Percentiles rank a stretch among this genome's conserved stretches.
phyloP scores from a whole-genome alignment of 2,797 vertebrate species.

The Pipistrellus nathusii region DNA sequence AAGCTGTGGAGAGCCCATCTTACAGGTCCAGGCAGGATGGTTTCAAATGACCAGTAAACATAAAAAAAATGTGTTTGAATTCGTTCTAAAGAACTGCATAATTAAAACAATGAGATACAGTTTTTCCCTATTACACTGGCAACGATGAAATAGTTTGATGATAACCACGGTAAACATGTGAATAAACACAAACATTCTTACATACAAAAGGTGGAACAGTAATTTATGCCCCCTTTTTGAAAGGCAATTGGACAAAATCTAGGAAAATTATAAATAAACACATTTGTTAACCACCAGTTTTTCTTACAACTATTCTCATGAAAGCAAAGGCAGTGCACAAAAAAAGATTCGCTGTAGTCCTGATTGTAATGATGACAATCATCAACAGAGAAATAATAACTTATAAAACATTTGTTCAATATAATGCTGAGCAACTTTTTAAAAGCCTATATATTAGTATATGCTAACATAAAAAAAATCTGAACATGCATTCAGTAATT shows the following conservation, averaged over 20 bases:
- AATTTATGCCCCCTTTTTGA: conserved; percentile 1
- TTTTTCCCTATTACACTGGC: neutral
- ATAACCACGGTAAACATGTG: neutral
- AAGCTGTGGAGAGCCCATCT: neutral
- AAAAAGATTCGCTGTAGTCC: neutral
- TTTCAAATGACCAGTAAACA: neutral
- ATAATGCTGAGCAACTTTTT: neutral
- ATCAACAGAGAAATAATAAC: neutral
- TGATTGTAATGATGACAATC: neutral
- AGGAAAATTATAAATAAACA: conserved; percentile 36
- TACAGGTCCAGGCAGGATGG: neutral
- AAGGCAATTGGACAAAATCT: conserved; percentile 39
- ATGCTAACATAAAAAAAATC: neutral
- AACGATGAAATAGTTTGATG: neutral
- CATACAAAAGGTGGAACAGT: neutral
- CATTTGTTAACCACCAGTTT: neutral
- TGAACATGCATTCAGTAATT: neutral
- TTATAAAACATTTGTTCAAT: neutral
- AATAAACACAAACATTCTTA: neutral
- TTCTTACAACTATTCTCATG: neutral
- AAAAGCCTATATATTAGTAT: conserved; percentile 11
- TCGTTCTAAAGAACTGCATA: neutral
- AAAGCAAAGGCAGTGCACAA: neutral
- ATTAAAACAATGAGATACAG: neutral
- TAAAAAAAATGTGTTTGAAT: neutral